A percentile compares a stretch with the other conserved stretches of the same genome.
These are phyloP conservation scores for Tetramorium simillimum DNA, from an alignment of 1,140 invertebrate species.

Conservation along the genomic window DNA sequence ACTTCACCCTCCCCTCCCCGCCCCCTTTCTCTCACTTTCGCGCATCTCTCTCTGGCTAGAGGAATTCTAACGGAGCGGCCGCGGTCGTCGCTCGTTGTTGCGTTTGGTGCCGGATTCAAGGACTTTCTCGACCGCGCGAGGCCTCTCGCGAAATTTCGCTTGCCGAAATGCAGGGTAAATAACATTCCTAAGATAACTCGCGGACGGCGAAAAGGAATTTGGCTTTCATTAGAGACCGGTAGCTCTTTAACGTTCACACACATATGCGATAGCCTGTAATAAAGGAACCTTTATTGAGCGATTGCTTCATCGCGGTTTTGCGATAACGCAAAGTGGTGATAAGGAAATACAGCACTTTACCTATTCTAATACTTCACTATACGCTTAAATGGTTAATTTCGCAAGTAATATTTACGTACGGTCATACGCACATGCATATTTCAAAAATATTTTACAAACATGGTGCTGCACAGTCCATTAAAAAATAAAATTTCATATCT, in stretches of 20 bases:
- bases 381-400: background rate
- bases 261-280: background rate
- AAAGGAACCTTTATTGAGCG: background rate
- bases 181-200: background rate
- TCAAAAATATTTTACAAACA: background rate
- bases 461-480: background rate
- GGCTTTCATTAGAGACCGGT: background rate
- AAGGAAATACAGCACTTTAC: background rate
- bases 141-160: constrained; percentile 32
- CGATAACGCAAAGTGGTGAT: background rate
- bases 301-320: background rate
- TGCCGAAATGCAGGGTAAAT: background rate
- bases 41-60: constrained; percentile 55
- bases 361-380: background rate
- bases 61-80: constrained; percentile 61
- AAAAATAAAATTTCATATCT: background rate
- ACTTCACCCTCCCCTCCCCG: constrained; percentile 59
- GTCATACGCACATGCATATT: background rate
- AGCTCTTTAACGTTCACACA: background rate
- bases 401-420: background rate
- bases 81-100: constrained; percentile 52
- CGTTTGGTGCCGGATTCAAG: constrained; percentile 53
- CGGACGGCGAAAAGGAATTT: background rate
- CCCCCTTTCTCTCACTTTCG: constrained; percentile 64
- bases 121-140: constrained; percentile 33